Conservation (phyloP, 2,797 vertebrate genomes). For the Monodelphis domestica region DNA sequence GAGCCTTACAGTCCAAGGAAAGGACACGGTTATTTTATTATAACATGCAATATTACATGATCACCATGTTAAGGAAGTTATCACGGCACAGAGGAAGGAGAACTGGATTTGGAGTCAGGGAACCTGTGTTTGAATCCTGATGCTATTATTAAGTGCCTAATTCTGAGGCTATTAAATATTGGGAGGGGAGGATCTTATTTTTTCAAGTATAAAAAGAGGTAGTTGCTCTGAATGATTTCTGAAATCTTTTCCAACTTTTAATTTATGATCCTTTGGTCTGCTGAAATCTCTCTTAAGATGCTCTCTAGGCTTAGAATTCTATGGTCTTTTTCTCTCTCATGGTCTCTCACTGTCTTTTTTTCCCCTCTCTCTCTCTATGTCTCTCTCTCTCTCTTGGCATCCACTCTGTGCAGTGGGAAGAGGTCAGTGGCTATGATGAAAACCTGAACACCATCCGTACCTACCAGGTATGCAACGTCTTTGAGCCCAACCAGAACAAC, state of each 20-base stretch:
- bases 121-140: not conserved
- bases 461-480: constrained; percentile 99
- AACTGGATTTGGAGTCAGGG: not conserved
- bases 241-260: not conserved
- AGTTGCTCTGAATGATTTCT: not conserved
- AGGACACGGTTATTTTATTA: not conserved
- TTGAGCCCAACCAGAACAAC: constrained; percentile 98
- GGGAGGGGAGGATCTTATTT: not conserved
- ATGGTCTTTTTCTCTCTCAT: constrained; percentile 12
- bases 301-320: not conserved
- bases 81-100: not conserved
- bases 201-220: not conserved
- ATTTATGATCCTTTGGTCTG: not conserved
- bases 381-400: constrained; percentile 24
- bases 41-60: not conserved
- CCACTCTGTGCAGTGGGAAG: constrained; percentile 92
- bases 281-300: constrained; percentile 27
- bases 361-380: not conserved
- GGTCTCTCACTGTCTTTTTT: constrained; percentile 61
- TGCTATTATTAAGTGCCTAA: not conserved
- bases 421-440: constrained; percentile 98
- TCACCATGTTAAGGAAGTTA: not conserved
- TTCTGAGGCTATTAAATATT: not conserved
- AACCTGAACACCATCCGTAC: constrained; percentile 99
- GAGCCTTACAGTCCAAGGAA: not conserved